These are phyloP conservation scores for Drosophila bipectinata DNA, from an alignment of 1,140 invertebrate genomes.

Conservation along the genomic window DNA sequence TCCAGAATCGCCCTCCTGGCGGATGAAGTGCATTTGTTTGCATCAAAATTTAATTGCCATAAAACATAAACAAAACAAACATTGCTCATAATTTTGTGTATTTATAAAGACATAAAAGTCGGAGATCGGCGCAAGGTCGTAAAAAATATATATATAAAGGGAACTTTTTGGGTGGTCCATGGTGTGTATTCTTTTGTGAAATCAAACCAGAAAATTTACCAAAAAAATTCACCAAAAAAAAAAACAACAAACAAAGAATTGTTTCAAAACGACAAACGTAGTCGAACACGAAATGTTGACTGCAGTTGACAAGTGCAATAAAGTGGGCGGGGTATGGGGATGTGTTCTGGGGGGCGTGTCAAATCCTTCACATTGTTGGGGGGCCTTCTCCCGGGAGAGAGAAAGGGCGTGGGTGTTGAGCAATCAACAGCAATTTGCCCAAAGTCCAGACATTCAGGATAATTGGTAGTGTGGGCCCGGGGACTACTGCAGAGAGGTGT, in stretches of 20 bases:
- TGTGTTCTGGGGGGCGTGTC: constrained; percentile 19
- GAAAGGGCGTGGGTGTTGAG: constrained; percentile 23
- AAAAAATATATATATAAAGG: constrained; percentile 63
- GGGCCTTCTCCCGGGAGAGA: constrained; percentile 7
- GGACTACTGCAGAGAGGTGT: no score
- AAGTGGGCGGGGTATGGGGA: background rate
- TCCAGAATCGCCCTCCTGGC: background rate
- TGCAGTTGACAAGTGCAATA: constrained; percentile 66
- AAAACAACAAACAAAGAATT: background rate
- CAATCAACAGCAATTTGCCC: constrained; percentile 83
- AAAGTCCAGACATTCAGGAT: constrained; percentile 56
- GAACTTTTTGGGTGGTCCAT: constrained; percentile 50
- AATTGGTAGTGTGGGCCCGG: background rate
- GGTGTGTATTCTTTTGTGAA: constrained; percentile 1
- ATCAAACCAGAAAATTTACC: constrained; percentile 19
- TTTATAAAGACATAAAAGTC: constrained; percentile 72
- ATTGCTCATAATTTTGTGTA: constrained; percentile 66
- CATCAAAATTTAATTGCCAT: constrained; percentile 71
- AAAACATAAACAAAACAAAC: constrained; percentile 57
- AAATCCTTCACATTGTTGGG: constrained; percentile 58
- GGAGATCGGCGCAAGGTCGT: constrained; percentile 30
- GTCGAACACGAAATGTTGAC: constrained; percentile 33
- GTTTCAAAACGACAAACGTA: constrained; percentile 6
- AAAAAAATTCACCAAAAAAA: background rate
- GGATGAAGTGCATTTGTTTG: constrained; percentile 55